Conservation (phyloP, 2,888 invertebrate genomes). For the Sarcophaga carnaria region DNA sequence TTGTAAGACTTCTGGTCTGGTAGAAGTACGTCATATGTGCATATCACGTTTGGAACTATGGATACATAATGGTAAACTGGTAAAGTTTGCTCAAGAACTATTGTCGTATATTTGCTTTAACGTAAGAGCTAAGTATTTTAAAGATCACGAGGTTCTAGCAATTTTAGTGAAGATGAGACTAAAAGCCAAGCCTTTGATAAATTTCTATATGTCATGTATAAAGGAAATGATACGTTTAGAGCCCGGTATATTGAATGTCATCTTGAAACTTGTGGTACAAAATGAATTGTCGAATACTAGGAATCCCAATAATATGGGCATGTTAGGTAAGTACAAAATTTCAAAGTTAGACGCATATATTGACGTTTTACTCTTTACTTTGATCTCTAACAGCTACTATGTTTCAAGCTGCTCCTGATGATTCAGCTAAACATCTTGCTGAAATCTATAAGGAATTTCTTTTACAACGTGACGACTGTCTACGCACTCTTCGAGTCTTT, state of each 20-base stretch:
- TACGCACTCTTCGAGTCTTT: constrained; percentile 92
- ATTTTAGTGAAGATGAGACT: constrained; percentile 94
- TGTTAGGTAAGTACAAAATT: constrained; percentile 83
- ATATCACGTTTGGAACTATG: constrained; percentile 91
- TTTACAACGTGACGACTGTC: constrained; percentile 93
- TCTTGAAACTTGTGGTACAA: constrained; percentile 95
- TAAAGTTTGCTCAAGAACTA: constrained; percentile 95
- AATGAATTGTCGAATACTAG: constrained; percentile 96
- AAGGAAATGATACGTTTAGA: constrained; percentile 94
- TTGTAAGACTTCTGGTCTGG: constrained; percentile 92
- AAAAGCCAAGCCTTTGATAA: constrained; percentile 96
- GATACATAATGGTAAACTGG: constrained; percentile 97
- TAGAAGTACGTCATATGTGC: constrained; percentile 85
- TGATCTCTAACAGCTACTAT: constrained; percentile 85
- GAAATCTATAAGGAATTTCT: constrained; percentile 93
- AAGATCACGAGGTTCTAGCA: constrained; percentile 90
- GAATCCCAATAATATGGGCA: constrained; percentile 97
- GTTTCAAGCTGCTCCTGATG: constrained; percentile 92
- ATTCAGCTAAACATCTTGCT: constrained; percentile 91
- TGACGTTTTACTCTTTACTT: neutral
- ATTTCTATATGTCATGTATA: constrained; percentile 93
- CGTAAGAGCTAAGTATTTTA: constrained; percentile 87
- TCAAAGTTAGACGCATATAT: neutral
- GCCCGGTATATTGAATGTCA: constrained; percentile 91
- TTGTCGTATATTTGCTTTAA: constrained; percentile 95